Evolutionary conservation across 2,888 invertebrate species (phyloP).

Genomic region (Drosophila prostipennis): DNA sequence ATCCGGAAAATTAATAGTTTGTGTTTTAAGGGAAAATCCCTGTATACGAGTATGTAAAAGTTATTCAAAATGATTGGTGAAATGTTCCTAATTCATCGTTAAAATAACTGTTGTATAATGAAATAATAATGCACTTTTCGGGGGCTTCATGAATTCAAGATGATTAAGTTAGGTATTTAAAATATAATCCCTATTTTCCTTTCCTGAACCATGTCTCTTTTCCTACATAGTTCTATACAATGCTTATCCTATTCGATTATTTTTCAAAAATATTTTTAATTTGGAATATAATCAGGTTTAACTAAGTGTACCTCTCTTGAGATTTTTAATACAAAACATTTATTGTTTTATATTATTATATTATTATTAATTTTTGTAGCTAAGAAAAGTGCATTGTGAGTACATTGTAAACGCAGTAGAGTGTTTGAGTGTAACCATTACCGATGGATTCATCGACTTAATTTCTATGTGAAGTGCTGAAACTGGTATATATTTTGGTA

Average conservation of each 20-base stretch:
- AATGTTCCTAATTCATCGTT: not conserved
- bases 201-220: no score
- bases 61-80: not conserved
- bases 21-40: not conserved
- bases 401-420: no score
- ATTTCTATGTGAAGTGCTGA: not conserved
- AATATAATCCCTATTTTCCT: not conserved
- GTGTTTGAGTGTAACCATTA: no score
- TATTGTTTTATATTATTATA: no score
- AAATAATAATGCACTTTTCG: not conserved
- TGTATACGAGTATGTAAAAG: not conserved
- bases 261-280: no score
- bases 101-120: not conserved
- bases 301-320: no score
- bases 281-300: no score
- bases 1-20: constrained; percentile 1
- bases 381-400: no score
- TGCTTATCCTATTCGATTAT: no score
- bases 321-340: no score
- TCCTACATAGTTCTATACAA: no score
- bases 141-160: not conserved
- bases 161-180: not conserved
- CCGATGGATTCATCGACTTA: not conserved
- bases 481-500: not conserved
- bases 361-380: no score